Conservation (phyloP, 2,113 vertebrate species). For the Phycodurus eques region DNA sequence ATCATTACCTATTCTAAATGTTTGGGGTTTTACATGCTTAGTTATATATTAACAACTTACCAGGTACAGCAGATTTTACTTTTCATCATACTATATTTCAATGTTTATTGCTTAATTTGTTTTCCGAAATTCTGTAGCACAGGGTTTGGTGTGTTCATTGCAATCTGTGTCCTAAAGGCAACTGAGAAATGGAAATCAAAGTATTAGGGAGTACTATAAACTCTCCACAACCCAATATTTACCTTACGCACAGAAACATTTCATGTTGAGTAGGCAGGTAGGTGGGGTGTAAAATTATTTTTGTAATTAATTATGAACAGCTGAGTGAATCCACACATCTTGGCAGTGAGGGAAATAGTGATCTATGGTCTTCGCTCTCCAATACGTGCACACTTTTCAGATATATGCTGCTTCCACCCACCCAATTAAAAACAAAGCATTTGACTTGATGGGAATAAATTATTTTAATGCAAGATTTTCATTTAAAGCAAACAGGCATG, state of each 20-base stretch:
- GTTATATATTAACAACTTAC: too few species aligned
- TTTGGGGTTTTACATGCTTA: too few species aligned
- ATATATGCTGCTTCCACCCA: neutral
- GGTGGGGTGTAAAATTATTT: neutral
- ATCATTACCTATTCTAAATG: too few species aligned
- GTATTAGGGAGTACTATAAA: neutral
- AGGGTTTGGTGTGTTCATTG: too few species aligned
- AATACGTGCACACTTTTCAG: neutral
- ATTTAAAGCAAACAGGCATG: slow-evolving; percentile 58
- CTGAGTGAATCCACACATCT: slow-evolving; percentile 7
- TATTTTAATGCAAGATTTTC: slow-evolving; percentile 66
- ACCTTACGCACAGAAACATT: neutral
- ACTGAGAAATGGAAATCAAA: neutral
- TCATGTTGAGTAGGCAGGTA: neutral
- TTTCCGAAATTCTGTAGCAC: too few species aligned
- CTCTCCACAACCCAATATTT: neutral
- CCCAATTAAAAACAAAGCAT: slow-evolving; percentile 19
- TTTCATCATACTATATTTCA: too few species aligned
- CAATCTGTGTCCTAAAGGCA: neutral
- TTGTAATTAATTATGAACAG: slow-evolving; percentile 32
- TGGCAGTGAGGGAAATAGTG: neutral
- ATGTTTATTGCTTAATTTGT: too few species aligned
- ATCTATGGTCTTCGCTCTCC: slow-evolving; percentile 4
- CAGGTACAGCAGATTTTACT: too few species aligned
- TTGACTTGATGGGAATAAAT: slow-evolving; percentile 52